These are phyloP conservation scores for Belonocnema kinseyi DNA, from an alignment of 1,140 invertebrate genomes.

Conservation along the genomic window DNA sequence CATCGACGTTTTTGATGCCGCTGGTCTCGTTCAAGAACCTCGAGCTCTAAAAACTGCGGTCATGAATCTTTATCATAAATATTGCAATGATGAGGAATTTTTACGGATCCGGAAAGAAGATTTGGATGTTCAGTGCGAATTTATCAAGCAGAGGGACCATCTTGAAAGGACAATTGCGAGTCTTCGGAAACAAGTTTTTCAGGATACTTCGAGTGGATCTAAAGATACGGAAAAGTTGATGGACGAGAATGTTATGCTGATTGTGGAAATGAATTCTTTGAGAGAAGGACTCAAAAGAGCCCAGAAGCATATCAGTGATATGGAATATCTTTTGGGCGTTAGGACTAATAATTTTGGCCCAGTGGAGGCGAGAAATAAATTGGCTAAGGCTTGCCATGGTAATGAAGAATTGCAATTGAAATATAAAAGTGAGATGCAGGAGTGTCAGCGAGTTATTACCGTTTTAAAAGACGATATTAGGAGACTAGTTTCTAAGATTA, in stretches of 20 bases:
- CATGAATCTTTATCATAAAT: constrained; percentile 84
- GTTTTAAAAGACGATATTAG: constrained; percentile 61
- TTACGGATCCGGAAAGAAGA: constrained; percentile 79
- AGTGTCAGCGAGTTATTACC: constrained; percentile 57
- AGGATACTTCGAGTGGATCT: constrained; percentile 67
- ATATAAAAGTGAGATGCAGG: constrained; percentile 60
- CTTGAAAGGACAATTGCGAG: constrained; percentile 84
- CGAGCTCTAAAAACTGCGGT: constrained; percentile 86
- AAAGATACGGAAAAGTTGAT: constrained; percentile 74
- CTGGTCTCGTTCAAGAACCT: constrained; percentile 85
- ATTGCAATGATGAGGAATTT: constrained; percentile 83
- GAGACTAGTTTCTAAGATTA: constrained; percentile 46
- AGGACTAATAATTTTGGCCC: constrained; percentile 76
- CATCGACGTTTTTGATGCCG: constrained; percentile 86
- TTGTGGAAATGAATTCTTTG: constrained; percentile 85
- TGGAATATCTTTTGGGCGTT: constrained; percentile 83
- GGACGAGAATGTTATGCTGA: constrained; percentile 85
- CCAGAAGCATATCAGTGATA: constrained; percentile 79
- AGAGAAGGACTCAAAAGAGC: constrained; percentile 81
- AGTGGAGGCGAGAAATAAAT: constrained; percentile 76
- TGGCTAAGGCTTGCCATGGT: constrained; percentile 79
- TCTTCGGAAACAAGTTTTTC: constrained; percentile 77
- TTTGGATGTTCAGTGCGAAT: constrained; percentile 85
- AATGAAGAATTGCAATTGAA: constrained; percentile 79
- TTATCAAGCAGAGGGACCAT: constrained; percentile 86